A percentile compares a stretch with the other conserved stretches of the same genome.
Evolutionary conservation across 2,113 vertebrate genomes (phyloP).

Genomic region (Nicator chloris): DNA sequence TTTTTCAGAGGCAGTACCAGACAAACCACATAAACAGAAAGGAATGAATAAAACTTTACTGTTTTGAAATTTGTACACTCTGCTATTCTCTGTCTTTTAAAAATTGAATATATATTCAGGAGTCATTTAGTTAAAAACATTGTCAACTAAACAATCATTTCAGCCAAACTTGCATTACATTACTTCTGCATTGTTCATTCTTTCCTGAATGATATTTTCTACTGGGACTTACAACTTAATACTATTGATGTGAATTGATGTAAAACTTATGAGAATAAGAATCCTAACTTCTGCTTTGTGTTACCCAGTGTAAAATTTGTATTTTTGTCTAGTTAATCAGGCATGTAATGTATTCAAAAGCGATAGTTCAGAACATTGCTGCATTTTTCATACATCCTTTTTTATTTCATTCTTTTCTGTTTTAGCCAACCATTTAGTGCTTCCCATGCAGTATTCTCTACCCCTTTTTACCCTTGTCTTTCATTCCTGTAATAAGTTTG

Average conservation of each 20-base stretch:
- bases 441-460: background rate
- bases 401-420: background rate
- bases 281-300: background rate
- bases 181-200: background rate
- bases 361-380: background rate
- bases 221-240: background rate
- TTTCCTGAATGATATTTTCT: background rate
- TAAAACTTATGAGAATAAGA: background rate
- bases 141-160: background rate
- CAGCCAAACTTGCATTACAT: background rate
- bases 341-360: background rate
- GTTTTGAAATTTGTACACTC: background rate
- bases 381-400: background rate
- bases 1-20: background rate
- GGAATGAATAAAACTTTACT: background rate
- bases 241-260: background rate
- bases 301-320: background rate
- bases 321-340: background rate
- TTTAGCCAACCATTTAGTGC: background rate
- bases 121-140: background rate
- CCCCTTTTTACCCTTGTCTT: background rate
- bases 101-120: background rate
- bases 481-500: background rate
- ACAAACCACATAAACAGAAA: background rate
- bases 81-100: background rate